Percentiles rank a stretch among this genome's conserved stretches.
phyloP scores from a whole-genome alignment of 2,113 vertebrate genomes.

The Chaetops frenatus region DNA sequence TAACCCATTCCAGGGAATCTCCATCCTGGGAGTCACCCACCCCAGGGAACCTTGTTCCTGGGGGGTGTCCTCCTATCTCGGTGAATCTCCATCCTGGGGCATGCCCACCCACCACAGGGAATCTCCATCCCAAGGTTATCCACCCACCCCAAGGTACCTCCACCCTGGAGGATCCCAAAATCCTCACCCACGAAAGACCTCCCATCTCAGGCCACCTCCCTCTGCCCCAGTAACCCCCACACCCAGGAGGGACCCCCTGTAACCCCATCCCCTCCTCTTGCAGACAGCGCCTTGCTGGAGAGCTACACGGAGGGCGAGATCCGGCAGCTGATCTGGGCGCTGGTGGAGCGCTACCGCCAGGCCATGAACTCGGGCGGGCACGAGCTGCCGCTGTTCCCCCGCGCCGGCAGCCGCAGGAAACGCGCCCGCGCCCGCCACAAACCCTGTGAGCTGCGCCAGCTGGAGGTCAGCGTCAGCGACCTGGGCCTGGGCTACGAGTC shows the following conservation, averaged over 20 bases:
- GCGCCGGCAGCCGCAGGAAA: constrained; percentile 75
- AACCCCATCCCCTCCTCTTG: neutral
- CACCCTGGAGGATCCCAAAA: rapidly evolving
- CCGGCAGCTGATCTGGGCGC: constrained; percentile 76
- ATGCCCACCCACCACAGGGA: rapidly evolving
- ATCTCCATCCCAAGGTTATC: neutral
- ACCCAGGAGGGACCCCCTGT: rapidly evolving
- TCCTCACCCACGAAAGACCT: rapidly evolving
- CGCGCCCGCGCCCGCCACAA: constrained; percentile 77
- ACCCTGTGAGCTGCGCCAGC: constrained; percentile 75
- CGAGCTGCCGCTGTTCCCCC: constrained; percentile 37
- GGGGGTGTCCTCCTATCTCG: too few species aligned
- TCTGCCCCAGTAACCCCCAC: rapidly evolving
- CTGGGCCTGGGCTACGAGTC: constrained; percentile 89
- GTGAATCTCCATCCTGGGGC: too few species aligned
- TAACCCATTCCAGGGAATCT: rapidly evolving
- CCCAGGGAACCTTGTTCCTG: rapidly evolving
- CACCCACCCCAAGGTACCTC: neutral
- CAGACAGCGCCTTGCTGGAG: constrained; percentile 88
- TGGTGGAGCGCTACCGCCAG: constrained; percentile 77
- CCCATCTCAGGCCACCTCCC: neutral
- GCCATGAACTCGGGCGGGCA: constrained; percentile 61
- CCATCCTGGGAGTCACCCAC: rapidly evolving
- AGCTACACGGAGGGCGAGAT: constrained; percentile 91
- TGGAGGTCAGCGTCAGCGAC: constrained; percentile 88